These are phyloP conservation scores for Pandemis cinnamomeana DNA, from an alignment of 2,888 invertebrate species.

Conservation along the genomic window DNA sequence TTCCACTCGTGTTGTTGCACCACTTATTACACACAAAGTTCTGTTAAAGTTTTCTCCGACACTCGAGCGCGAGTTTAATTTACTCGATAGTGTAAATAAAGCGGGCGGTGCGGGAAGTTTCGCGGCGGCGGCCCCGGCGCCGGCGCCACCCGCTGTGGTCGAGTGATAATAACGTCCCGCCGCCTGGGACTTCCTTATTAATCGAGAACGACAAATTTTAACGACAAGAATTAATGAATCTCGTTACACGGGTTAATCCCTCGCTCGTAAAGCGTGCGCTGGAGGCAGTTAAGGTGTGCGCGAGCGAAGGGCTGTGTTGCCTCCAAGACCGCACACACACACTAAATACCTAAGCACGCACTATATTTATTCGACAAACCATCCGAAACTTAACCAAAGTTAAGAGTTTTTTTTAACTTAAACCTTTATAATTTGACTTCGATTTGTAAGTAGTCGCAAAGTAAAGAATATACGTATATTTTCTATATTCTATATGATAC, in stretches of 20 bases:
- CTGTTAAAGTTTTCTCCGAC: constrained; percentile 83
- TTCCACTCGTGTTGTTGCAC: constrained; percentile 85
- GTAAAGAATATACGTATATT: too few relatives aligned
- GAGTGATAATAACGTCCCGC: constrained; percentile 81
- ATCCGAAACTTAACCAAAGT: neutral
- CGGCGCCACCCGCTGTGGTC: constrained; percentile 69
- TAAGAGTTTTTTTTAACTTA: neutral
- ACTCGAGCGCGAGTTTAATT: constrained; percentile 84
- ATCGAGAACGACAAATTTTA: constrained; percentile 86
- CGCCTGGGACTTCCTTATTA: constrained; percentile 83
- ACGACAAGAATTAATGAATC: constrained; percentile 86
- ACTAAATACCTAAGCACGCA: constrained; percentile 53
- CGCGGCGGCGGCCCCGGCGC: constrained; percentile 68
- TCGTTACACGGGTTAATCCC: constrained; percentile 86
- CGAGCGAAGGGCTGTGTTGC: constrained; percentile 54
- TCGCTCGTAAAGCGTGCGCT: constrained; percentile 82
- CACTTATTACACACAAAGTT: constrained; percentile 85
- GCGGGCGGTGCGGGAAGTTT: constrained; percentile 82
- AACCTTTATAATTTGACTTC: neutral
- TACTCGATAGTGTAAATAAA: constrained; percentile 86
- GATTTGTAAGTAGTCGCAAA: too few relatives aligned
- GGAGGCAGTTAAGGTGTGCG: constrained; percentile 78
- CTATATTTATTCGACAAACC: neutral
- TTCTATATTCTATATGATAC: neutral
- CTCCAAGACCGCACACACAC: constrained; percentile 39